phyloP scores from a whole-genome alignment of 2,797 vertebrate species.

The Mycteria americana region DNA sequence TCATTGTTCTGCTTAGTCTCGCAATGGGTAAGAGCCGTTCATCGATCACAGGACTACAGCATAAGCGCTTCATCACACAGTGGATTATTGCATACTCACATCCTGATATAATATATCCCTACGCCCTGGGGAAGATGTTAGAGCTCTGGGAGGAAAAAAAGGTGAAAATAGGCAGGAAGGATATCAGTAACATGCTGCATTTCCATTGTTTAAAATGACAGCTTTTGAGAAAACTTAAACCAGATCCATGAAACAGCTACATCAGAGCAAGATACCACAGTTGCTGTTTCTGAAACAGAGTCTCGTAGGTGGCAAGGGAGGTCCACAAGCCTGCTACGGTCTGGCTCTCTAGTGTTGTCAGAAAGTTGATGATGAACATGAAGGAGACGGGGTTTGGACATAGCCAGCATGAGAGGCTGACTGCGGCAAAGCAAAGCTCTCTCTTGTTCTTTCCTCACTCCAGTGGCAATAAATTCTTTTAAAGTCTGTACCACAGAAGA shows the following conservation, averaged over 20 bases:
- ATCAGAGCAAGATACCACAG: not conserved
- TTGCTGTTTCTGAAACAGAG: not conserved
- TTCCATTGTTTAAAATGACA: not conserved
- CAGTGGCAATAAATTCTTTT: not conserved
- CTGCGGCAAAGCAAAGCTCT: not conserved
- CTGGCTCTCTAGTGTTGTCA: not conserved
- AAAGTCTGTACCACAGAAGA: not conserved
- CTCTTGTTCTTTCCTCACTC: not conserved
- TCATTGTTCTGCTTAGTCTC: not conserved
- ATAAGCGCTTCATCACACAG: not conserved
- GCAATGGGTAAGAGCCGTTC: not conserved
- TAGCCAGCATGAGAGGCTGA: not conserved
- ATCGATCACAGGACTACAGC: not conserved
- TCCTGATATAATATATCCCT: not conserved
- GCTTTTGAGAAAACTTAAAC: not conserved
- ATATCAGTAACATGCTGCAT: not conserved
- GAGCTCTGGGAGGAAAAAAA: not conserved
- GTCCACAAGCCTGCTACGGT: not conserved
- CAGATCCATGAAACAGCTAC: not conserved
- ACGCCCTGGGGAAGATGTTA: not conserved
- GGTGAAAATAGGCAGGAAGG: not conserved
- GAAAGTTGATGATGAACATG: not conserved
- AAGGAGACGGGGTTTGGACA: not conserved
- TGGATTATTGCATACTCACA: not conserved
- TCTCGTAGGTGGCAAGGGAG: not conserved